phyloP scores from a whole-genome alignment of 2,113 vertebrate species.

The Chaenocephalus aceratus region DNA sequence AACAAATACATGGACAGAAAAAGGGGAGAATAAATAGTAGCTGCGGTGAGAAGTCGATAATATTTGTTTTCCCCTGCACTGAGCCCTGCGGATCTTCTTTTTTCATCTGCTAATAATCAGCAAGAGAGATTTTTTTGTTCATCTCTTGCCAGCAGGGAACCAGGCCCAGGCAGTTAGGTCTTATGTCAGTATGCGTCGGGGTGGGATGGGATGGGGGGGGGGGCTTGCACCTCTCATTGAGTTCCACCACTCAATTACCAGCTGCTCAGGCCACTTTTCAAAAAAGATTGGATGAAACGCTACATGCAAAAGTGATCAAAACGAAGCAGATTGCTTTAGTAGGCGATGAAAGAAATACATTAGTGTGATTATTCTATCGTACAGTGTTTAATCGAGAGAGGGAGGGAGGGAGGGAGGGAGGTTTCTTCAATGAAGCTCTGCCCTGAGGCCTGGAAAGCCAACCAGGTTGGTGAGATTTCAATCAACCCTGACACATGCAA shows the following conservation, averaged over 20 bases:
- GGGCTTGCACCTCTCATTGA: slow-evolving; percentile 65
- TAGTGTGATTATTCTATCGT: slow-evolving; percentile 39
- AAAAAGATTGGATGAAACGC: background rate
- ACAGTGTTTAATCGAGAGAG: slow-evolving; percentile 17
- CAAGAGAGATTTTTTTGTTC: slow-evolving; percentile 76
- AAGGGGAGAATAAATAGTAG: slow-evolving; percentile 78
- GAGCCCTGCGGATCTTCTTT: slow-evolving; percentile 77
- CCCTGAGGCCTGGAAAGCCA: slow-evolving; percentile 53
- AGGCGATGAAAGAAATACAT: slow-evolving; percentile 46
- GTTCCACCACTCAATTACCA: slow-evolving; percentile 63
- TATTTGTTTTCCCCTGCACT: slow-evolving; percentile 61
- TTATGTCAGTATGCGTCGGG: slow-evolving; percentile 68
- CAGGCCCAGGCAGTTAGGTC: slow-evolving; percentile 70
- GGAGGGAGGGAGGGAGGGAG: slow-evolving; percentile 15
- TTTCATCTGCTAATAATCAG: slow-evolving; percentile 82
- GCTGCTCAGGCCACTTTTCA: slow-evolving; percentile 50
- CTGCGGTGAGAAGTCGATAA: slow-evolving; percentile 82
- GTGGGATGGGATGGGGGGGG: slow-evolving; percentile 19
- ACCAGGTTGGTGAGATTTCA: slow-evolving; percentile 72
- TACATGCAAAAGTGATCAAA: slow-evolving; percentile 15
- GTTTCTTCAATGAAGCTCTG: slow-evolving; percentile 52
- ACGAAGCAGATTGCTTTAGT: slow-evolving; percentile 12
- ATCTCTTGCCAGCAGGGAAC: slow-evolving; percentile 76
- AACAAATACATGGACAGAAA: slow-evolving; percentile 77
- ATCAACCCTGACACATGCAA: slow-evolving; percentile 51